A percentile compares a stretch with the other conserved stretches of the same genome.
Conservation (phyloP, 2,797 vertebrate genomes). For the Enteromius thamalakanensis region DNA sequence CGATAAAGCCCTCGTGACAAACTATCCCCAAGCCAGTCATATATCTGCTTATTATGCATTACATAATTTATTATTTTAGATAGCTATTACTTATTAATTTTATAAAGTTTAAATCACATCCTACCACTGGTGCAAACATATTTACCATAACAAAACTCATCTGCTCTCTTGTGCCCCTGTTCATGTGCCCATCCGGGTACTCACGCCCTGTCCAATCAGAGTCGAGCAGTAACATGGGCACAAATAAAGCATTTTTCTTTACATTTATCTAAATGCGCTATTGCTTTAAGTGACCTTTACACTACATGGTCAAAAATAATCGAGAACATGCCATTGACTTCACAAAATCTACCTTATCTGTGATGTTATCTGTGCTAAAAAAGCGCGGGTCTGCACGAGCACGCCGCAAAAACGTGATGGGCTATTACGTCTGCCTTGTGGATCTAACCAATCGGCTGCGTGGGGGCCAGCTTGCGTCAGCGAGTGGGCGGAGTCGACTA, state of each 20-base stretch:
- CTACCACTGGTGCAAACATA: background rate
- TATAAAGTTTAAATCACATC: background rate
- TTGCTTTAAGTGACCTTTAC: background rate
- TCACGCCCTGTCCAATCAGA: constrained; percentile 47
- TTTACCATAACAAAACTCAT: background rate
- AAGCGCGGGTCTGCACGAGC: constrained; percentile 7
- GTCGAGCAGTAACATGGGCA: constrained; percentile 3
- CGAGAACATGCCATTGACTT: background rate
- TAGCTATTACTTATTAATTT: background rate
- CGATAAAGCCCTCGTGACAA: background rate
- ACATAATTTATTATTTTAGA: background rate
- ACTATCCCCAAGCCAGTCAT: background rate
- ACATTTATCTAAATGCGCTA: background rate
- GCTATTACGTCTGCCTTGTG: constrained; percentile 3
- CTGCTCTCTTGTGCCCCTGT: constrained; percentile 1
- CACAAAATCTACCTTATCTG: background rate
- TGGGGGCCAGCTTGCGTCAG: constrained; percentile 11
- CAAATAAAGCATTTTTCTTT: background rate
- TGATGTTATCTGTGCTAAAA: background rate
- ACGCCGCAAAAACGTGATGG: constrained; percentile 61
- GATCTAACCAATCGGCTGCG: constrained; percentile 26
- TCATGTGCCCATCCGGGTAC: constrained; percentile 61
- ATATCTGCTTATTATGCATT: background rate
- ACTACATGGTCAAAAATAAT: too few species aligned
- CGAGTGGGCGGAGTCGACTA: constrained; percentile 43